Evolutionary conservation across 2,113 vertebrate species (phyloP).

Genomic region (Cyprinodon tularosa): DNA sequence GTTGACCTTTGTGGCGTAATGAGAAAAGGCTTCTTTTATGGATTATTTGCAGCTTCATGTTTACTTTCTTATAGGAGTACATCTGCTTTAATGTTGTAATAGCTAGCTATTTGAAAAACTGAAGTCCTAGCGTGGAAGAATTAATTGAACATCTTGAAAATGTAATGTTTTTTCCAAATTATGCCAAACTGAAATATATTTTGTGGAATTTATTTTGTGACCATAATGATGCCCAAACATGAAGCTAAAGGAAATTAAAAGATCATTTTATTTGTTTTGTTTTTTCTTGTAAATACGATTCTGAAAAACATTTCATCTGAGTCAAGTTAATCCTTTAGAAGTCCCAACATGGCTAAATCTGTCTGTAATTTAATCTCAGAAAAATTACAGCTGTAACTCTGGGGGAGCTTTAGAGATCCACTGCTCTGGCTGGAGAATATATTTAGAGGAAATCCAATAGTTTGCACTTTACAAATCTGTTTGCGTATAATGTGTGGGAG

Average conservation of each 20-base stretch:
- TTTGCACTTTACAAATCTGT: no score
- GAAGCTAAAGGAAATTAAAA: background rate
- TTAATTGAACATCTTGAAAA: background rate
- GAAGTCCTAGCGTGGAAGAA: background rate
- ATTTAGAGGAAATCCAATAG: no score
- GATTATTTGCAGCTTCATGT: background rate
- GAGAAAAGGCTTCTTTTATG: constrained; percentile 4
- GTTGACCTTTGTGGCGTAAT: constrained; percentile 36
- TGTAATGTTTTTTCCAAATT: background rate
- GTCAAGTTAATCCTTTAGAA: background rate
- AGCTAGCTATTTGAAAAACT: background rate
- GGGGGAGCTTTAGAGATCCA: background rate
- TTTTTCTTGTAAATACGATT: background rate
- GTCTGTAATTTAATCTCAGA: background rate
- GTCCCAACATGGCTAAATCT: background rate
- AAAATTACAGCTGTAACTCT: background rate
- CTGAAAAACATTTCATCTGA: background rate
- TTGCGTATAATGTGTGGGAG: no score
- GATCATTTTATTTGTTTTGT: background rate
- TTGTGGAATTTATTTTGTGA: background rate
- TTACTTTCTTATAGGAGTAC: background rate
- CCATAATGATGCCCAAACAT: background rate
- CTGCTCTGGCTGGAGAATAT: background rate
- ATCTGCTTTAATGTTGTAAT: background rate
- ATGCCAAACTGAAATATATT: background rate